phyloP scores from a whole-genome alignment of 1,140 invertebrate species.

The Dinothrombium tinctorium region DNA sequence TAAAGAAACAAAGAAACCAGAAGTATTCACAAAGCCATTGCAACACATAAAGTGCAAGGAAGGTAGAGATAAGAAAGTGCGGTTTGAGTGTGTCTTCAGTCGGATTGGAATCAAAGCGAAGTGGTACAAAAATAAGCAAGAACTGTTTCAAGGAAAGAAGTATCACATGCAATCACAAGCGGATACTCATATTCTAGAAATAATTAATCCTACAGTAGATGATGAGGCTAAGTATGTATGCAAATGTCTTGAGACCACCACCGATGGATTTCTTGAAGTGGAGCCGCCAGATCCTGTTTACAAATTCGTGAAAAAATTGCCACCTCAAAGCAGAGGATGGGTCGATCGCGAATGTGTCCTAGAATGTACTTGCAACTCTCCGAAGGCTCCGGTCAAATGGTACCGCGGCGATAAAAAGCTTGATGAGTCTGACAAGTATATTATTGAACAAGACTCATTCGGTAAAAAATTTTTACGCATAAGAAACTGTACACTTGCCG shows the following conservation, averaged over 20 bases:
- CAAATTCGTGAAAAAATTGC: constrained; percentile 65
- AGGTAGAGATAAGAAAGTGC: constrained; percentile 83
- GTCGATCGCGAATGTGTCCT: constrained; percentile 65
- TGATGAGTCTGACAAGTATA: constrained; percentile 40
- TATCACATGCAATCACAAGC: constrained; percentile 81
- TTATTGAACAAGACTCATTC: constrained; percentile 70
- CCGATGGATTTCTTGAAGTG: constrained; percentile 74
- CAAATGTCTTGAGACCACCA: constrained; percentile 68
- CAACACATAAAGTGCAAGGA: constrained; percentile 84
- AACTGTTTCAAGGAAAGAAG: constrained; percentile 68
- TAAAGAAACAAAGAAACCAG: constrained; percentile 41
- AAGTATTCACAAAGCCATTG: constrained; percentile 77
- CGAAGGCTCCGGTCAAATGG: constrained; percentile 79
- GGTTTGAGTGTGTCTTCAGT: constrained; percentile 67
- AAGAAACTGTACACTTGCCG: constrained; percentile 52
- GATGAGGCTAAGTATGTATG: constrained; percentile 92
- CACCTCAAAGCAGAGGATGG: constrained; percentile 63
- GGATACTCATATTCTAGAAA: constrained; percentile 66
- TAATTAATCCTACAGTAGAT: constrained; percentile 71
- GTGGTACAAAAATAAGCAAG: constrained; percentile 72
- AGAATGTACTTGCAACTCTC: constrained; percentile 81
- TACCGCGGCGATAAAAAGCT: constrained; percentile 58
- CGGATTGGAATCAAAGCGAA: constrained; percentile 73
- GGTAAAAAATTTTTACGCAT: constrained; percentile 70
- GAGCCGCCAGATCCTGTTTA: constrained; percentile 89